These are phyloP conservation scores for Apeltes quadracus DNA, from an alignment of 2,113 vertebrate genomes.

Conservation along the genomic window DNA sequence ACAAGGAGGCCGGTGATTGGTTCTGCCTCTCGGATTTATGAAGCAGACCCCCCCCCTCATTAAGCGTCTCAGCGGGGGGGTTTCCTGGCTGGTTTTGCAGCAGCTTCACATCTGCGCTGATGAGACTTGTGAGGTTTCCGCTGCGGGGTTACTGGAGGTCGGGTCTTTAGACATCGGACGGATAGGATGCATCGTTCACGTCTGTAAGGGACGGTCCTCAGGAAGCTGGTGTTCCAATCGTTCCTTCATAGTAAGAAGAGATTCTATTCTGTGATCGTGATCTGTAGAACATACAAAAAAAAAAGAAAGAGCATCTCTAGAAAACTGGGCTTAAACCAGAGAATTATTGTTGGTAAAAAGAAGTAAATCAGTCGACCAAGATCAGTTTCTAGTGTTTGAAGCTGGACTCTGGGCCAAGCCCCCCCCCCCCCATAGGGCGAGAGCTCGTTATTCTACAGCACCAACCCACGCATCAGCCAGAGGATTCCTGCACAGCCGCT, in stretches of 20 bases:
- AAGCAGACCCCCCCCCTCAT: conserved; percentile 36
- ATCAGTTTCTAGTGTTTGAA: background rate
- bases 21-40: conserved; percentile 37
- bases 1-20: conserved; percentile 53
- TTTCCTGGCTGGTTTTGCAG: background rate
- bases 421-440: background rate
- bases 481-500: conserved; percentile 20
- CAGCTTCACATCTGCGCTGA: background rate
- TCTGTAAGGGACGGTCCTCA: no score
- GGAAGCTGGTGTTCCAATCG: no score
- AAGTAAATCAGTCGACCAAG: no score
- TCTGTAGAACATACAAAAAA: background rate
- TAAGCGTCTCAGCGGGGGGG: conserved; percentile 8
- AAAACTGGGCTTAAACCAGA: background rate
- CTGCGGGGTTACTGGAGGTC: no score
- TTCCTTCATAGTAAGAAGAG: no score
- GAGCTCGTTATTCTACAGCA: background rate
- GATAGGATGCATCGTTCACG: no score
- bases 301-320: background rate
- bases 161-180: no score
- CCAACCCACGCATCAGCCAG: background rate
- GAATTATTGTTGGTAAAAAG: background rate
- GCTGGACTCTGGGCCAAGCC: background rate
- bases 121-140: background rate
- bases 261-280: no score